Conservation (phyloP, 2,888 invertebrate genomes). For the Lithosia quadra region DNA sequence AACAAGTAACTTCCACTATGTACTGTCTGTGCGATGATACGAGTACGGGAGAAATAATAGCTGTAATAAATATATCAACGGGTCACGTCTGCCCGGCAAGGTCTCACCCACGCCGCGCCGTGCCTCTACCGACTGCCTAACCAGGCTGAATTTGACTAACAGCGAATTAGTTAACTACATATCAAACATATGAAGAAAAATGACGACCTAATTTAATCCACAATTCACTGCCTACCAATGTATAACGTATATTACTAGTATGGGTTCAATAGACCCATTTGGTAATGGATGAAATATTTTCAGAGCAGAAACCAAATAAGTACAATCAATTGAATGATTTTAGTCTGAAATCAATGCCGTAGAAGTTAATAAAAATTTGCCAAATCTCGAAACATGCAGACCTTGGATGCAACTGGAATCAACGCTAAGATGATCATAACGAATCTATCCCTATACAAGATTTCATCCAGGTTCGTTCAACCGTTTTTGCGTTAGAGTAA, state of each 20-base stretch:
- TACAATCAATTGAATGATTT: background rate
- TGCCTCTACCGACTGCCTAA: conserved; percentile 16
- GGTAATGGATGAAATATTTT: background rate
- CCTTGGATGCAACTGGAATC: no score
- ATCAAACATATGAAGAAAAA: background rate
- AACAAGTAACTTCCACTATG: conserved; percentile 14
- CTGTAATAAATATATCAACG: conserved; percentile 39
- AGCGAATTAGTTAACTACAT: background rate
- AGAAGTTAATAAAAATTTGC: no score
- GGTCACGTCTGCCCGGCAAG: conserved; percentile 16
- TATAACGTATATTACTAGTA: background rate
- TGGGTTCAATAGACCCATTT: background rate
- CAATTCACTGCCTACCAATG: background rate
- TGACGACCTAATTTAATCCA: background rate
- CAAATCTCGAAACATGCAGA: no score
- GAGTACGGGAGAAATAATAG: conserved; percentile 31
- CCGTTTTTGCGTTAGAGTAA: no score
- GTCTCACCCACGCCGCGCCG: conserved; percentile 24
- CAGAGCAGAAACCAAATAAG: background rate
- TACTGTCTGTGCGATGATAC: conserved; percentile 13
- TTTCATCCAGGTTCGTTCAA: no score
- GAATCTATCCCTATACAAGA: no score
- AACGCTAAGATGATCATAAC: no score
- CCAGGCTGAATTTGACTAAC: conserved; percentile 3
- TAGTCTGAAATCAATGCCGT: background rate